Conservation (phyloP, 2,888 invertebrate species). For the Chaitophorus viminalis region DNA sequence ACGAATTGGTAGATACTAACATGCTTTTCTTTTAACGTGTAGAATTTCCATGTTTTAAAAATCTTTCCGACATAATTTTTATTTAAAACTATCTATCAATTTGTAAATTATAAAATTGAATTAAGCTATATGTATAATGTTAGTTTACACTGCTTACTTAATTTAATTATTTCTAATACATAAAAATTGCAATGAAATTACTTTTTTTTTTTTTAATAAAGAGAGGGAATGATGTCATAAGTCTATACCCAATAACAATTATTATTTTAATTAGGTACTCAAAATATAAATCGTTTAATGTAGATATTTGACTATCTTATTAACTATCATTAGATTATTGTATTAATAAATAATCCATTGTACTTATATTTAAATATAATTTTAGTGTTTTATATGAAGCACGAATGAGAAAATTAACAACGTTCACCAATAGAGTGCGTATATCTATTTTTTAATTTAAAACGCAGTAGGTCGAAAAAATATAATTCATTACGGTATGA, state of each 20-base stretch:
- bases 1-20: no score
- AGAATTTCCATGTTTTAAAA: no score
- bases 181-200: neutral
- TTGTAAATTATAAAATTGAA: no score
- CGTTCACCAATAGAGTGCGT: constrained; percentile 58
- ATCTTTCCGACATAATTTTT: no score
- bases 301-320: neutral
- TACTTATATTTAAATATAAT: neutral
- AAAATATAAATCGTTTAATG: neutral
- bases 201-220: neutral
- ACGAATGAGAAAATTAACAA: neutral
- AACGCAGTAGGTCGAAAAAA: constrained; percentile 23
- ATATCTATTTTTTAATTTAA: constrained; percentile 33
- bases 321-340: neutral
- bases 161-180: neutral
- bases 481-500: neutral
- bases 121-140: no score
- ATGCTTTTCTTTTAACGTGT: no score
- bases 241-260: no score
- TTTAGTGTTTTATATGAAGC: neutral
- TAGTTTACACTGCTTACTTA: no score
- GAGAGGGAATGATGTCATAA: no score
- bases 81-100: no score
- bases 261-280: neutral
- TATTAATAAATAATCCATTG: constrained; percentile 3